A percentile compares a stretch with the other conserved stretches of the same genome.
Evolutionary conservation across 2,113 vertebrate species (phyloP).

Genomic region (Vulpes lagopus): DNA sequence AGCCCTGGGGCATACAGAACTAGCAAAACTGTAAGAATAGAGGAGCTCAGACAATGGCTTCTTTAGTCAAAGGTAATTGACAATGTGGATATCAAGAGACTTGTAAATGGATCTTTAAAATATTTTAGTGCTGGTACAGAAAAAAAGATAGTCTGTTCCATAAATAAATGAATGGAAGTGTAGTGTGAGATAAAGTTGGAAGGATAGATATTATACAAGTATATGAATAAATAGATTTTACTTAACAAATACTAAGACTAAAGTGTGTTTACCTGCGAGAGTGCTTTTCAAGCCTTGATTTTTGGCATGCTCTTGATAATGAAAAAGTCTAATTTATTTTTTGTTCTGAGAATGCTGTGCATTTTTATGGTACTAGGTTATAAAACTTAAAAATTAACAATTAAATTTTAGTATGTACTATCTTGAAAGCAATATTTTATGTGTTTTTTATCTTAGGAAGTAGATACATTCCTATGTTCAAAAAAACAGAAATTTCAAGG

Average conservation of each 20-base stretch:
- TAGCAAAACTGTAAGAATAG: background rate
- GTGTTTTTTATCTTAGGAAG: background rate
- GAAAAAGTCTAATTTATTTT: background rate
- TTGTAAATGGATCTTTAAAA: background rate
- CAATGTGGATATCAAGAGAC: background rate
- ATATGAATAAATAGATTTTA: background rate
- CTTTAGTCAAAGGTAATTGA: background rate
- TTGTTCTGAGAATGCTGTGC: background rate
- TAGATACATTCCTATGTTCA: background rate
- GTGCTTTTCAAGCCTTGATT: background rate
- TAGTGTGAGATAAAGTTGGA: slow-evolving; percentile 15
- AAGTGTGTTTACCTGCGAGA: background rate
- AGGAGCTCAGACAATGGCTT: background rate
- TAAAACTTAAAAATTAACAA: background rate
- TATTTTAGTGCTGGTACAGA: background rate
- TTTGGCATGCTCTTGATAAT: slow-evolving; percentile 9
- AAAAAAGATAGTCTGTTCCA: background rate
- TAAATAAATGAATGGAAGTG: background rate
- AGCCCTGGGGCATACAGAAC: background rate
- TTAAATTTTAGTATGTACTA: background rate
- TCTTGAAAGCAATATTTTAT: background rate
- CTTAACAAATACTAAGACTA: background rate
- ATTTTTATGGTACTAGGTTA: background rate
- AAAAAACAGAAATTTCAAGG: background rate
- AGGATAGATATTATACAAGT: background rate